Evolutionary conservation across 64 coral and sea anemone species (phyloP).

Genomic region (Trachythela sp.): DNA sequence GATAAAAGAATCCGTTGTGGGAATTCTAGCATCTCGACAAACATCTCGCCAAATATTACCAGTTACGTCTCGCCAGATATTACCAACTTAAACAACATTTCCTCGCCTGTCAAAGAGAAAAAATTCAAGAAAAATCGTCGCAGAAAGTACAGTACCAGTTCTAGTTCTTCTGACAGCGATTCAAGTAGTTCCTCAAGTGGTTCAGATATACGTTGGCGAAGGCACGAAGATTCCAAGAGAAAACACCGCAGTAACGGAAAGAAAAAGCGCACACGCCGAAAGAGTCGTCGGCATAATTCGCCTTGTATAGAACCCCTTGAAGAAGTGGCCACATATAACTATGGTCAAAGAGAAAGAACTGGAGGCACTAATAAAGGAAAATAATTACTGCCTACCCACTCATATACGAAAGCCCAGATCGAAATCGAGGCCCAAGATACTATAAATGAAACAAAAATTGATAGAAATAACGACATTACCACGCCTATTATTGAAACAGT

Average conservation of each 20-base stretch:
- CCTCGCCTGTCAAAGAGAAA: neutral
- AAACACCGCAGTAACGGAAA: neutral
- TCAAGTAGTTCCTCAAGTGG: neutral
- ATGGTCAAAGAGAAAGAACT: neutral
- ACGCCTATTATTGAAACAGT: neutral
- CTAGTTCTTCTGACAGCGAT: neutral
- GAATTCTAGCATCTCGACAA: neutral
- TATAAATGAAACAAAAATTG: neutral
- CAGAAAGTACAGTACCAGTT: neutral
- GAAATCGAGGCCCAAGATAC: neutral
- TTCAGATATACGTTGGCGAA: neutral
- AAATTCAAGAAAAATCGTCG: neutral
- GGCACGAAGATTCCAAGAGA: neutral
- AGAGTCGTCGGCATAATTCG: neutral
- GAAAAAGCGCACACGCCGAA: neutral
- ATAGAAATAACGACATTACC: neutral
- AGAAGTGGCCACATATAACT: neutral
- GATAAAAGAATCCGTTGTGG: neutral
- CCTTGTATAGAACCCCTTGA: neutral
- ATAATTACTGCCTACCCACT: neutral
- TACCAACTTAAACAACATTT: neutral
- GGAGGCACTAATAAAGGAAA: neutral
- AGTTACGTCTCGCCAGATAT: neutral
- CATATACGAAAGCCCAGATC: neutral
- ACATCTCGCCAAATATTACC: too few relatives aligned